Conservation (phyloP, 92 coral and sea anemone species). For the Siderastrea radians region DNA sequence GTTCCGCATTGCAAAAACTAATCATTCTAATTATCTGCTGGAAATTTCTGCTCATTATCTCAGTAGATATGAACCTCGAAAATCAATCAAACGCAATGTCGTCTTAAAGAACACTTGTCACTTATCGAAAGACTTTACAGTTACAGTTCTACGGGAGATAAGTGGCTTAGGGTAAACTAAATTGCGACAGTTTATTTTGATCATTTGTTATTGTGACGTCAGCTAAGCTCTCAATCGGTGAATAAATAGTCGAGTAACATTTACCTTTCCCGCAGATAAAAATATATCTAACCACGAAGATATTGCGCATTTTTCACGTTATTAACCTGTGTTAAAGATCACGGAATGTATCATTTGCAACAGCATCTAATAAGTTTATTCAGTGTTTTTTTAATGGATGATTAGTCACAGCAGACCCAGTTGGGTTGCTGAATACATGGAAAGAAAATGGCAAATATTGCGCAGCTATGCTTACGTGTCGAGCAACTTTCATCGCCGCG, state of each 20-base stretch:
- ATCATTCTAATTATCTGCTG: slow-evolving; percentile 3
- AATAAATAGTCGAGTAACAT: background rate
- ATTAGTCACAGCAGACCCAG: background rate
- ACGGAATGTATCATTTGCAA: background rate
- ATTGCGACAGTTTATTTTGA: background rate
- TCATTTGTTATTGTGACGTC: background rate
- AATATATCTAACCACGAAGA: background rate
- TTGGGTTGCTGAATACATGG: background rate
- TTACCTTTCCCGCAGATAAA: background rate
- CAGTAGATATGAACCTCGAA: background rate
- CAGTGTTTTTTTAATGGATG: background rate
- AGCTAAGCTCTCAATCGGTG: background rate
- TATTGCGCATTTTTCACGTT: background rate
- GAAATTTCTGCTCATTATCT: background rate
- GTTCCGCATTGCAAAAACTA: slow-evolving; percentile 51
- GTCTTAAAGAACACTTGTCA: background rate
- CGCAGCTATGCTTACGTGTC: background rate
- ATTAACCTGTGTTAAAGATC: background rate
- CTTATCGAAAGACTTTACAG: background rate
- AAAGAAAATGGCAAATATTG: background rate
- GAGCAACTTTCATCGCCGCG: background rate
- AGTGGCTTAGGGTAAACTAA: background rate
- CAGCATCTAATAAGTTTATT: background rate
- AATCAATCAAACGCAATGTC: background rate
- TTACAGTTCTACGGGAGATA: background rate